Conservation (phyloP, 2,888 invertebrate species). For the Hydroisotoma schaefferi region DNA sequence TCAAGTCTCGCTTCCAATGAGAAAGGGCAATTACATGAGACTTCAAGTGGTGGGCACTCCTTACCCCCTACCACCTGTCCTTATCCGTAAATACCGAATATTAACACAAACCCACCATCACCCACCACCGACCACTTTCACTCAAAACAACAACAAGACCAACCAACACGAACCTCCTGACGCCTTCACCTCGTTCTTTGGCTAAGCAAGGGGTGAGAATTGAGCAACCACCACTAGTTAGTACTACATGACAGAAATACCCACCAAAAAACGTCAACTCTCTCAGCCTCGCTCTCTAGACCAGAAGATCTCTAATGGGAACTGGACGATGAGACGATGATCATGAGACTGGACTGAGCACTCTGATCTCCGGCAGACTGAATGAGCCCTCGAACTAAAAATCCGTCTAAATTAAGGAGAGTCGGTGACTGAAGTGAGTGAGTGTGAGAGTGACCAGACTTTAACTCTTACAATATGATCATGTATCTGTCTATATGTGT, state of each 20-base stretch:
- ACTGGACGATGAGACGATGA: background rate
- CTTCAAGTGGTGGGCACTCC: conserved; percentile 42
- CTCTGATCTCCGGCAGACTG: conserved; percentile 9
- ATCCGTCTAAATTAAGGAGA: conserved; percentile 20
- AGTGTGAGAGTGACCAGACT: conserved; percentile 14
- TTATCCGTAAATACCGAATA: background rate
- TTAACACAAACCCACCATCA: conserved; percentile 16
- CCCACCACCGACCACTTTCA: conserved; percentile 24
- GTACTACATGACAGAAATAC: too few relatives aligned
- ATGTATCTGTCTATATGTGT: background rate
- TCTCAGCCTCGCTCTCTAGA: background rate
- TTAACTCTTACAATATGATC: conserved; percentile 9
- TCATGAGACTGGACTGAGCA: conserved; percentile 3
- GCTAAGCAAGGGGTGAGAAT: too few relatives aligned
- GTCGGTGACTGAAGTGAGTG: conserved; percentile 11
- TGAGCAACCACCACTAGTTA: too few relatives aligned
- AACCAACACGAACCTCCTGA: conserved; percentile 15
- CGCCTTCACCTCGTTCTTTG: too few relatives aligned
- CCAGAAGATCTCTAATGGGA: background rate
- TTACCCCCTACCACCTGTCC: conserved; percentile 29
- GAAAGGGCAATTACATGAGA: conserved; percentile 46
- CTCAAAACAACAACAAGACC: conserved; percentile 41
- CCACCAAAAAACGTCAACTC: too few relatives aligned
- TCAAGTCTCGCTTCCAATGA: conserved; percentile 45
- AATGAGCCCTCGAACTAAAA: conserved; percentile 18